phyloP scores from a whole-genome alignment of 2,888 invertebrate species.

The Folsomia manolachei region DNA sequence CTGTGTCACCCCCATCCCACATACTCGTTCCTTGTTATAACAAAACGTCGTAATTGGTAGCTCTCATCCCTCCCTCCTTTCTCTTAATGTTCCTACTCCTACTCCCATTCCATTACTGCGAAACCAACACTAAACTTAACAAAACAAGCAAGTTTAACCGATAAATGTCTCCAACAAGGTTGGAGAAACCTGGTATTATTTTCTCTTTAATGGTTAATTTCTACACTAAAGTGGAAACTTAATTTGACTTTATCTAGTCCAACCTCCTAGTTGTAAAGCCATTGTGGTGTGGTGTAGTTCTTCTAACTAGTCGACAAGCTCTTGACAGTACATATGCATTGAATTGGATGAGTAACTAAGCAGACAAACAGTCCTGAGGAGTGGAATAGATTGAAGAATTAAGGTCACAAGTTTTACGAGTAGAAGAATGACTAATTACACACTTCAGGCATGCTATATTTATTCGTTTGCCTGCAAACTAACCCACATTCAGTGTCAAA shows the following conservation, averaged over 20 bases:
- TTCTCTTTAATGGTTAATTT: constrained; percentile 4
- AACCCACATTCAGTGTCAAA: too few species aligned
- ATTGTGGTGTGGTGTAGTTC: too few species aligned
- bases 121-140: neutral
- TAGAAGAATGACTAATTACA: constrained; percentile 46
- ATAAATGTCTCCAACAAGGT: neutral
- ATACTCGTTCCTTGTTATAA: neutral
- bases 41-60: neutral
- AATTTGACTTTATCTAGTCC: neutral
- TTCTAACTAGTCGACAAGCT: too few species aligned
- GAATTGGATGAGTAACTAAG: too few species aligned
- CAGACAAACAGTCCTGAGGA: too few species aligned
- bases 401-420: neutral
- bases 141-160: neutral
- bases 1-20: constrained; percentile 3
- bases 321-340: too few species aligned
- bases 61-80: neutral
- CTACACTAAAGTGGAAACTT: neutral
- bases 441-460: constrained; percentile 38
- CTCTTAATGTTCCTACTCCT: neutral
- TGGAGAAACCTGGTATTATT: neutral
- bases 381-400: too few species aligned
- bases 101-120: too few species aligned
- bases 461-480: too few species aligned
- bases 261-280: constrained; percentile 9